Conservation (phyloP, 2,113 vertebrate genomes). For the Regulus satrapa region DNA sequence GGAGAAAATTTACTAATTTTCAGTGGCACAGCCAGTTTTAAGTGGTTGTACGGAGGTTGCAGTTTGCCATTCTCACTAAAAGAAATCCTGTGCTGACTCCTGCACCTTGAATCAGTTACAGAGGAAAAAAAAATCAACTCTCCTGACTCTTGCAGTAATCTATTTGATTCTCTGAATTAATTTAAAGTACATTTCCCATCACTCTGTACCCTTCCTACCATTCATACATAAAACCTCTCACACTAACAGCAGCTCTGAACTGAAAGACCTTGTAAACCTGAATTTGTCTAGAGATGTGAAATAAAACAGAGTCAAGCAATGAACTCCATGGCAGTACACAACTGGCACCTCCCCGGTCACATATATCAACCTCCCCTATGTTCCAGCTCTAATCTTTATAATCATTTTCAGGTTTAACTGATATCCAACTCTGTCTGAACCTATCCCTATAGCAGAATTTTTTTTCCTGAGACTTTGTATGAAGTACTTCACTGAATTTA, state of each 20-base stretch:
- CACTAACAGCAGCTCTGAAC: background rate
- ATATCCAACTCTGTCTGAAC: background rate
- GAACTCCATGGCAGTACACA: background rate
- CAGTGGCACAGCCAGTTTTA: background rate
- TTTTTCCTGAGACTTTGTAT: background rate
- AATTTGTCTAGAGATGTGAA: background rate
- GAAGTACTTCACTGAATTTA: background rate
- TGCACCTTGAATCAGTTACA: background rate
- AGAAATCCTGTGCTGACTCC: background rate
- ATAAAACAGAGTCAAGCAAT: background rate
- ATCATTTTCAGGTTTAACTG: background rate
- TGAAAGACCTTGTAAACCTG: background rate
- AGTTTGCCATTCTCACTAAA: background rate
- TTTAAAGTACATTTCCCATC: background rate
- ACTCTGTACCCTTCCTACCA: background rate
- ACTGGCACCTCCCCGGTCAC: background rate
- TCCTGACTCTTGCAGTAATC: background rate
- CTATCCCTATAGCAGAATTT: background rate
- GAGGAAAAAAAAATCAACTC: background rate
- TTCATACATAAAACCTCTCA: background rate
- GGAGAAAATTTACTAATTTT: background rate
- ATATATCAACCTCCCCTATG: background rate
- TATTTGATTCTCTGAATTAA: background rate
- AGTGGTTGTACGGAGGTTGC: background rate
- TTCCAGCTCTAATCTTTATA: background rate